Conservation (phyloP, 2,797 vertebrate genomes). For the Rallus crepitans region DNA sequence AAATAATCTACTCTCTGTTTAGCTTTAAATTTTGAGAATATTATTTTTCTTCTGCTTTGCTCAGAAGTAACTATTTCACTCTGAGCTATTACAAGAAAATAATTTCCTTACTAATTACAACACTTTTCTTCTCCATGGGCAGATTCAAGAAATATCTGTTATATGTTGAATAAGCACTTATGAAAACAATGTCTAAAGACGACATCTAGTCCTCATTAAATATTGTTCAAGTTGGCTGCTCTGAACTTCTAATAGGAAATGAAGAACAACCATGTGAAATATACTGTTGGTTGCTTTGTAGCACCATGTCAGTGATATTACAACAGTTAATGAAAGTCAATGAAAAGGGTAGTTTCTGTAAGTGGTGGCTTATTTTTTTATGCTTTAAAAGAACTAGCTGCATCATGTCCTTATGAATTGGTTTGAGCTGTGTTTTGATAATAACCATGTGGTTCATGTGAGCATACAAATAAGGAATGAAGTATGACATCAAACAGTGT, state of each 20-base stretch:
- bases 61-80: background rate
- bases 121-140: constrained; percentile 16
- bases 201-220: constrained; percentile 67
- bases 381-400: constrained; percentile 29
- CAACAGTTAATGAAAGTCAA: constrained; percentile 33
- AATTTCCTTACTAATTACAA: constrained; percentile 13
- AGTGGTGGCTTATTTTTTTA: constrained; percentile 11
- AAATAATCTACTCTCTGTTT: background rate
- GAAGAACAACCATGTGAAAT: constrained; percentile 37
- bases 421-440: constrained; percentile 43
- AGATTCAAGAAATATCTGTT: constrained; percentile 43
- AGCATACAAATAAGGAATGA: background rate
- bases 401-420: constrained; percentile 24
- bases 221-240: constrained; percentile 55
- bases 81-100: background rate
- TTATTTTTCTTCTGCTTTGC: background rate
- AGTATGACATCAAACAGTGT: background rate
- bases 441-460: constrained; percentile 25
- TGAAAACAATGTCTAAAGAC: constrained; percentile 56
- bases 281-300: constrained; percentile 43
- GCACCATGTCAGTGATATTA: constrained; percentile 29
- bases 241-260: constrained; percentile 62
- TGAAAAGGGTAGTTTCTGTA: constrained; percentile 31
- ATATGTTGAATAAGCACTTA: constrained; percentile 21
- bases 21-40: background rate